Conservation (phyloP, 1,140 invertebrate genomes). For the Brachionus sp. region DNA sequence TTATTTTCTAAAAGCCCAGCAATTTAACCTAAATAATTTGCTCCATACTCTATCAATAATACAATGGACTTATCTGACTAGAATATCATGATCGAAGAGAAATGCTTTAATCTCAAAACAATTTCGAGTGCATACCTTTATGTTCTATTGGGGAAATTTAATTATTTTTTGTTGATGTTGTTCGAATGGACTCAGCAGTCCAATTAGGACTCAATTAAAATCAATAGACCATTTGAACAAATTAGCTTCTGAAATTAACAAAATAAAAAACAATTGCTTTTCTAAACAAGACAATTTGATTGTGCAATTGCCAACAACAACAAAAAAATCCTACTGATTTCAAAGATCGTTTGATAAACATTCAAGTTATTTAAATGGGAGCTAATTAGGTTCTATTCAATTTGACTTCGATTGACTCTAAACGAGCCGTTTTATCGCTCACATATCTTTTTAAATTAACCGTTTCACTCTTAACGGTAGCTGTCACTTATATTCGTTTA, state of each 20-base stretch:
- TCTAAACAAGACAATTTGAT: slow-evolving; percentile 4
- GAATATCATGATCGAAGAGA: neutral
- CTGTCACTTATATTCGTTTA: neutral
- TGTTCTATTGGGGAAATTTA: slow-evolving; percentile 7
- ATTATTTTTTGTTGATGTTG: neutral
- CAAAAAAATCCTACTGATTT: neutral
- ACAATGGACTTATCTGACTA: slow-evolving; percentile 8
- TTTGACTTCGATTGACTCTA: neutral
- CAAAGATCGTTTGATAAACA: slow-evolving; percentile 1
- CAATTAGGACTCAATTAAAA: slow-evolving; percentile 19
- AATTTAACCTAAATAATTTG: slow-evolving; percentile 3
- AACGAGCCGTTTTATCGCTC: neutral
- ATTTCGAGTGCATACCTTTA: slow-evolving; percentile 30
- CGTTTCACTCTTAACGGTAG: slow-evolving; percentile 16
- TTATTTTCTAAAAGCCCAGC: neutral
- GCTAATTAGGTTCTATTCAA: neutral
- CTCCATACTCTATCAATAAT: neutral
- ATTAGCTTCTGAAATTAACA: neutral
- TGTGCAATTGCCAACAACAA: neutral
- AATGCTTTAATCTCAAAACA: slow-evolving; percentile 15
- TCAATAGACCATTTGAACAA: slow-evolving; percentile 6
- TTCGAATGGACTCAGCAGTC: neutral
- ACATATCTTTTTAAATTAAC: neutral
- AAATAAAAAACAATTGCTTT: neutral
- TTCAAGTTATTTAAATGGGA: neutral